Evolutionary conservation across 2,113 vertebrate genomes (phyloP).

Genomic region (Tauraco erythrolophus): DNA sequence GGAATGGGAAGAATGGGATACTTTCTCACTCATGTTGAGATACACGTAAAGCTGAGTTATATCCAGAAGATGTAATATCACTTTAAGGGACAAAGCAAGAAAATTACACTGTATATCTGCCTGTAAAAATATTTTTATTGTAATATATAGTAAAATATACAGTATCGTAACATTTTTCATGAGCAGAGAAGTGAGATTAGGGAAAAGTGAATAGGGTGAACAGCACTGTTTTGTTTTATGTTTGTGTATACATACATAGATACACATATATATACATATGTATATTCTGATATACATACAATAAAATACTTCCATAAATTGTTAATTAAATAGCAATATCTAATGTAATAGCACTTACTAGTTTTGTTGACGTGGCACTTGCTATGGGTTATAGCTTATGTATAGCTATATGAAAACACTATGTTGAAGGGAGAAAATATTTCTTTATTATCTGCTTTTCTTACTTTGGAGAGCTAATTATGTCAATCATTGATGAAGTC

Average conservation of each 20-base stretch:
- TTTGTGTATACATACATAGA: accelerated
- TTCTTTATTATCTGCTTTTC: neutral
- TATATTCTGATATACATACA: neutral
- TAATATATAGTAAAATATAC: neutral
- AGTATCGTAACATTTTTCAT: neutral
- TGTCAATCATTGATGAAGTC: neutral
- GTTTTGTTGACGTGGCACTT: neutral
- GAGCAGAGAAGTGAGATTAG: neutral
- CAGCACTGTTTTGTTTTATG: neutral
- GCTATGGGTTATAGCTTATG: neutral
- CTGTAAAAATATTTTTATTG: neutral
- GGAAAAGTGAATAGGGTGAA: neutral
- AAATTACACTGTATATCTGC: neutral
- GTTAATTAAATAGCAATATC: neutral
- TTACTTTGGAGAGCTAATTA: neutral
- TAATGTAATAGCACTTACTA: neutral
- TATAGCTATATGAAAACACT: neutral
- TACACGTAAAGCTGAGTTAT: neutral
- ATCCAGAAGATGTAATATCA: neutral
- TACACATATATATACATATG: accelerated
- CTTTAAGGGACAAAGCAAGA: neutral
- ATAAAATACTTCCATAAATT: neutral
- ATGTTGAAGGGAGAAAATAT: neutral
- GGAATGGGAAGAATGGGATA: neutral
- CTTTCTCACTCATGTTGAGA: neutral